These are phyloP conservation scores for cattle (Bos taurus) DNA, from an alignment of 2,113 vertebrate genomes.

Conservation along the genomic window ARS-UCD2.0 NC_037332.1:32787501-32788000, in stretches of 20 bases:
- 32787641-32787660: background rate
- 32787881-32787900: background rate
- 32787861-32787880: background rate
- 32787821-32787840: background rate
- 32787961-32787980: background rate
- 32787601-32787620: background rate
- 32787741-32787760: background rate
- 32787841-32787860: background rate
- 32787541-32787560: background rate
- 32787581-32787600: background rate
- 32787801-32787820: background rate
- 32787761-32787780: background rate
- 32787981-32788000: background rate
- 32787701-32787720: background rate
- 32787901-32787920: background rate
- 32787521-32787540: background rate
- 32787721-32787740: background rate
- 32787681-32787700: background rate
- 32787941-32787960: background rate
- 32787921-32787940: accelerated
- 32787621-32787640: background rate
- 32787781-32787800: background rate
- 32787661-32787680: background rate
- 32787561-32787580: background rate
- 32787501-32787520: background rate